Percentiles rank a stretch among this genome's conserved stretches.
Conservation (phyloP, 2,797 vertebrate species). For the Sebastes baramenuke region DNA sequence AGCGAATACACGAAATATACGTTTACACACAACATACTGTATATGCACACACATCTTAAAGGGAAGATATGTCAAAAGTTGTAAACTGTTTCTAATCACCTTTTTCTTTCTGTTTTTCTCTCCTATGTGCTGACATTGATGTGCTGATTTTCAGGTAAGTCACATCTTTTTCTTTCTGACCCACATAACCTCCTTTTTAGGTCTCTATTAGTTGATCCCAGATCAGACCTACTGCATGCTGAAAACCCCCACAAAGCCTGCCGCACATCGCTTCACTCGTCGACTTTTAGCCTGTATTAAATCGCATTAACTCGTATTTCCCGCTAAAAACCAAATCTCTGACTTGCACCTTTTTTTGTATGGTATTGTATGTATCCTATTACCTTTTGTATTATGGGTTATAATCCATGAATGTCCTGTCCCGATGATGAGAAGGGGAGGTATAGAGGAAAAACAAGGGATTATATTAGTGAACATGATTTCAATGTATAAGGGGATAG, state of each 20-base stretch:
- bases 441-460: background rate
- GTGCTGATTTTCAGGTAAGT: conserved; percentile 74
- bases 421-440: background rate
- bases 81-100: conserved; percentile 21
- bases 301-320: conserved; percentile 37
- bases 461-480: conserved; percentile 32
- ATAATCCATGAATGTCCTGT: conserved; percentile 28
- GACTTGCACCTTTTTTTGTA: background rate
- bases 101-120: conserved; percentile 35
- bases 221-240: conserved; percentile 32
- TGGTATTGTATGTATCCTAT: conserved; percentile 22
- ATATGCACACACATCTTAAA: background rate
- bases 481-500: conserved; percentile 26
- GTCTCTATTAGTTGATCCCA: conserved; percentile 31
- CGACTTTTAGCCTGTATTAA: conserved; percentile 31
- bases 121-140: conserved; percentile 56
- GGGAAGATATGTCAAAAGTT: background rate
- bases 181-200: conserved; percentile 14
- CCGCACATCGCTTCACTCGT: background rate
- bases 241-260: conserved; percentile 31
- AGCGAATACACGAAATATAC: background rate
- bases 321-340: conserved; percentile 19
- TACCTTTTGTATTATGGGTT: conserved; percentile 23
- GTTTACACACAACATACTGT: background rate
- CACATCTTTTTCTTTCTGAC: conserved; percentile 18